A percentile compares a stretch with the other conserved stretches of the same genome.
These are phyloP conservation scores for Cepphus grylle DNA, from an alignment of 2,113 vertebrate species.

Conservation along the genomic window DNA sequence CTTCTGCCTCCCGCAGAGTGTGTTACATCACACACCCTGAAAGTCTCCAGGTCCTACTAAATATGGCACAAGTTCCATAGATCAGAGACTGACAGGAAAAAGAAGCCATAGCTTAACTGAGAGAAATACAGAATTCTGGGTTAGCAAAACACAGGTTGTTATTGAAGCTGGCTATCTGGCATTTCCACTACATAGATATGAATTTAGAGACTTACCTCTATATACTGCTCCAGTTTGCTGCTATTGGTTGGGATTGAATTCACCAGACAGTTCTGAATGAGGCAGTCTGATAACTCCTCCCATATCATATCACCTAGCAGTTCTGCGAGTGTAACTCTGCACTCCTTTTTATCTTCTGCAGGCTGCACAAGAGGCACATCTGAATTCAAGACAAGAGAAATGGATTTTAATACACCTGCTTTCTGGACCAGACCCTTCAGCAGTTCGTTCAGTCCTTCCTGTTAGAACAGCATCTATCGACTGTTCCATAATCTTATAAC, in stretches of 20 bases:
- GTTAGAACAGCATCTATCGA: neutral
- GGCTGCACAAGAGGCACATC: slow-evolving; percentile 75
- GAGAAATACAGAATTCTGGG: neutral
- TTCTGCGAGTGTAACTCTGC: slow-evolving; percentile 61
- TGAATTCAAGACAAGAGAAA: slow-evolving; percentile 50
- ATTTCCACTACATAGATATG: neutral
- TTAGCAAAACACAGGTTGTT: neutral
- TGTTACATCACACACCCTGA: neutral
- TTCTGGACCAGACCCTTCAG: neutral
- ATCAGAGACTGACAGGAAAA: neutral
- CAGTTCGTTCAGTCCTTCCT: neutral
- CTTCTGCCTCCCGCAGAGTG: neutral
- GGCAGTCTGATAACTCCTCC: slow-evolving; percentile 88
- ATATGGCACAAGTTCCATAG: neutral
- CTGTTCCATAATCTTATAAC: neutral
- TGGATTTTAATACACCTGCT: neutral
- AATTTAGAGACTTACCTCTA: slow-evolving; percentile 73
- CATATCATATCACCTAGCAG: slow-evolving; percentile 87
- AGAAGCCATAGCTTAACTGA: neutral
- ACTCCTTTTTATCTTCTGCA: slow-evolving; percentile 25
- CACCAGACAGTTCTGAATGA: slow-evolving; percentile 90
- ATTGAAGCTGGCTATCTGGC: neutral
- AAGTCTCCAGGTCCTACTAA: neutral
- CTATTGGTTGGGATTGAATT: slow-evolving; percentile 91
- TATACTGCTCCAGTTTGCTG: slow-evolving; percentile 88